Evolutionary conservation across 2,113 vertebrate species (phyloP).

Genomic region (Microcebus lehilahytsara): DNA sequence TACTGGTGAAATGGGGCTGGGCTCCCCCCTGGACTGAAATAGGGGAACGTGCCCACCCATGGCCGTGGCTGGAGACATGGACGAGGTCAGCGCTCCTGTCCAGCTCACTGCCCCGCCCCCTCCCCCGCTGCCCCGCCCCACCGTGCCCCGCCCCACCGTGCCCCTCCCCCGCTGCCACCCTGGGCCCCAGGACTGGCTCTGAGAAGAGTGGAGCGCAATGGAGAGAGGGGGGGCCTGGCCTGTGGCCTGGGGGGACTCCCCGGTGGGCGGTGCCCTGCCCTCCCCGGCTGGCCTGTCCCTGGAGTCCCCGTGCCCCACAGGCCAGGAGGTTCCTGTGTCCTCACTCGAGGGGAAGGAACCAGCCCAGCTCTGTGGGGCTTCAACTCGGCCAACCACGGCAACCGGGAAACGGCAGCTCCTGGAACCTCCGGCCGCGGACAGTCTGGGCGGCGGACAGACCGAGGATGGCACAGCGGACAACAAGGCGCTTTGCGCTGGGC

Average conservation of each 20-base stretch:
- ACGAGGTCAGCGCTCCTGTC: neutral
- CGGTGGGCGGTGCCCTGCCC: no score
- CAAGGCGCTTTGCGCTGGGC: no score
- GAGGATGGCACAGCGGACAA: no score
- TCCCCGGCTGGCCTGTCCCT: neutral
- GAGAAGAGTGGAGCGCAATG: neutral
- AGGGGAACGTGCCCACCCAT: rapidly evolving
- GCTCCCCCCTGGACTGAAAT: neutral
- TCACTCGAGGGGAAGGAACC: neutral
- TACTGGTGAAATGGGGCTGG: neutral
- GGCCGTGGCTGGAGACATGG: rapidly evolving
- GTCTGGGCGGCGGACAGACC: no score
- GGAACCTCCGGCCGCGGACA: no score
- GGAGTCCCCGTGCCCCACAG: neutral
- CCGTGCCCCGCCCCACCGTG: neutral
- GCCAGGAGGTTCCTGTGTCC: neutral
- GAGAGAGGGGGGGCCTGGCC: neutral
- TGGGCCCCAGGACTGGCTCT: neutral
- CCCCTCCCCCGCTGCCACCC: neutral
- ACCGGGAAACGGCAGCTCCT: no score
- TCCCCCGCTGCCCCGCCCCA: neutral
- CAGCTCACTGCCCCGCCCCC: neutral
- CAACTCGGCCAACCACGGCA: no score
- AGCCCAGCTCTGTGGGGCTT: neutral
- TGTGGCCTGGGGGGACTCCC: no score